Conservation (phyloP, 2,113 vertebrate species). For the Spheniscus mendiculus region DNA sequence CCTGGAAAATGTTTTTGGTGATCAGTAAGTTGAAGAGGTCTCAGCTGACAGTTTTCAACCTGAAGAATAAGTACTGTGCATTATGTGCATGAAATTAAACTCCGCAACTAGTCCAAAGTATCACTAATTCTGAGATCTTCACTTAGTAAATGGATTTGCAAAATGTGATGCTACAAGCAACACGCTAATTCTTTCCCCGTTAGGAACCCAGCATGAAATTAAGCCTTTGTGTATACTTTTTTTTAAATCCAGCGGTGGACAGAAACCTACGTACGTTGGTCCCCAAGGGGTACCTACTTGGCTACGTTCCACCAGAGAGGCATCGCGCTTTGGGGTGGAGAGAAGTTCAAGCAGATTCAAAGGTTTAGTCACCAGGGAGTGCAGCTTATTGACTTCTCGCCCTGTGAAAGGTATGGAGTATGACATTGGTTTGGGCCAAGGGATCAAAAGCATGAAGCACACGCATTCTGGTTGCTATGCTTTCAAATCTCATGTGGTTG, state of each 20-base stretch:
- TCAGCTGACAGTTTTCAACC: neutral
- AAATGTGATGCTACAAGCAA: neutral
- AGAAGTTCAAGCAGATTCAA: conserved; percentile 99
- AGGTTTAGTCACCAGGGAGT: conserved; percentile 96
- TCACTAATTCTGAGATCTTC: neutral
- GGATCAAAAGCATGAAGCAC: neutral
- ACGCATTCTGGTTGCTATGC: fast-evolving
- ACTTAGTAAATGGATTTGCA: neutral
- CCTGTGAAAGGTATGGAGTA: conserved; percentile 89
- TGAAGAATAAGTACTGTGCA: neutral
- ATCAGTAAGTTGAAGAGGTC: neutral
- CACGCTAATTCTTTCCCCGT: fast-evolving
- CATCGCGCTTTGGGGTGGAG: conserved; percentile 97
- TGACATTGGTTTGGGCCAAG: neutral
- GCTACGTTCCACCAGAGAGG: conserved; percentile 96
- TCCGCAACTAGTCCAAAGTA: neutral
- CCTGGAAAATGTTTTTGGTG: neutral
- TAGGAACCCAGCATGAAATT: neutral
- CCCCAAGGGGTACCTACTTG: conserved; percentile 94
- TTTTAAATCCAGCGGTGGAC: conserved; percentile 87
- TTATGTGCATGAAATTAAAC: neutral
- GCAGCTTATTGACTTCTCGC: conserved; percentile 97
- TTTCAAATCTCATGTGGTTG: neutral
- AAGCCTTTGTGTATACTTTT: neutral
- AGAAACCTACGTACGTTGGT: conserved; percentile 97